Evolutionary conservation across 1,140 invertebrate genomes (phyloP).

Genomic region (Drosophila virilis): DNA sequence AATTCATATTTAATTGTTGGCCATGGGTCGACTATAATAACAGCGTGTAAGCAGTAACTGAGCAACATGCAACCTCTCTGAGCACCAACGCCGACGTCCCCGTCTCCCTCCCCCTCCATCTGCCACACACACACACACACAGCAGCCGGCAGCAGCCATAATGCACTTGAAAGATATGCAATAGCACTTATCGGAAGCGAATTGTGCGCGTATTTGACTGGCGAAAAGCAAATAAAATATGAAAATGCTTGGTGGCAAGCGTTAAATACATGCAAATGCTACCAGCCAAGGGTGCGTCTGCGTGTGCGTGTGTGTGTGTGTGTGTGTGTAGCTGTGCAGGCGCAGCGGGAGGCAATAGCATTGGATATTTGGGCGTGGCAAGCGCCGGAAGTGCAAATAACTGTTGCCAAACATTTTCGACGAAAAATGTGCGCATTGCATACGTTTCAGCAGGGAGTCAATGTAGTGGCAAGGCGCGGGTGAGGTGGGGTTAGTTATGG

Average conservation of each 20-base stretch:
- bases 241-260: constrained; percentile 57
- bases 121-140: background rate
- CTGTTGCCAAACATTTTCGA: constrained; percentile 78
- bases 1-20: constrained; percentile 38
- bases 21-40: constrained; percentile 23
- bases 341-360: background rate
- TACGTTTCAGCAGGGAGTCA: constrained; percentile 39
- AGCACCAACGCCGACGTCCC: too few species aligned
- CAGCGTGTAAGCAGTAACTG: constrained; percentile 30
- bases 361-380: constrained; percentile 29
- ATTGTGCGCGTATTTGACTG: constrained; percentile 51
- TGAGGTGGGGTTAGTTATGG: constrained; percentile 1
- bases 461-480: background rate
- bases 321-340: background rate
- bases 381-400: constrained; percentile 74
- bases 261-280: constrained; percentile 42
- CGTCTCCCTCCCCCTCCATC: background rate
- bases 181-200: constrained; percentile 51
- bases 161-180: constrained; percentile 25
- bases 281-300: constrained; percentile 1
- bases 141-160: too few species aligned
- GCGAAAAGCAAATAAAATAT: constrained; percentile 69
- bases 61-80: background rate
- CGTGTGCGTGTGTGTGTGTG: background rate
- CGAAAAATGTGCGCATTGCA: constrained; percentile 76